Conservation (phyloP, 2,888 invertebrate species). For the Leptarthrus brevirostris region DNA sequence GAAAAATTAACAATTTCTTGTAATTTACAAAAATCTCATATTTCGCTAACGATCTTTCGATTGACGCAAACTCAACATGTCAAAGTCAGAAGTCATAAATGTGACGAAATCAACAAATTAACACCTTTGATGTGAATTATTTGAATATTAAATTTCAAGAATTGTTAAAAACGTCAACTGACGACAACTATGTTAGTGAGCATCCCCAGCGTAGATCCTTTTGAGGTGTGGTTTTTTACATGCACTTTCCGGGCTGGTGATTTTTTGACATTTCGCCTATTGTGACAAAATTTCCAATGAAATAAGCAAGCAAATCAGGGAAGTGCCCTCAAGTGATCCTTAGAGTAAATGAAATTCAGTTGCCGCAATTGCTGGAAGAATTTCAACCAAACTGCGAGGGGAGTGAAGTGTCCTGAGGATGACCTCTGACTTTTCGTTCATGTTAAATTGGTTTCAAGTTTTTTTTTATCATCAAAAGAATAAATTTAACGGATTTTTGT, state of each 20-base stretch:
- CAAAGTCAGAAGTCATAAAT: background rate
- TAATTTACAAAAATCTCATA: background rate
- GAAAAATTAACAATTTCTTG: too few species aligned
- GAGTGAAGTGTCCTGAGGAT: conserved; percentile 33
- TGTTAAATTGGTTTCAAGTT: background rate
- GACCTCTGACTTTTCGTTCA: conserved; percentile 23
- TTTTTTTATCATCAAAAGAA: background rate
- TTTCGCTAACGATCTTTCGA: background rate
- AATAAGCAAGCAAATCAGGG: conserved; percentile 44
- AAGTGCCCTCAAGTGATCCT: conserved; percentile 36
- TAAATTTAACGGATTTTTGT: conserved; percentile 18
- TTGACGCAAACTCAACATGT: background rate
- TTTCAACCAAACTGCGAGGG: conserved; percentile 9
- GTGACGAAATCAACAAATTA: conserved; percentile 12
- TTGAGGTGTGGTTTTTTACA: background rate
- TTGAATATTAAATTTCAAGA: conserved; percentile 30
- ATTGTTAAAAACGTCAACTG: conserved; percentile 17
- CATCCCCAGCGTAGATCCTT: background rate
- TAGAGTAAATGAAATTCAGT: conserved; percentile 4
- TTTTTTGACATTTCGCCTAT: conserved; percentile 49
- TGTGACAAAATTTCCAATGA: conserved; percentile 45
- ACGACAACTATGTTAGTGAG: background rate
- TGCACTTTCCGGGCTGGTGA: conserved; percentile 46
- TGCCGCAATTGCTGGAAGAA: conserved; percentile 8
- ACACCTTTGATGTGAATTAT: background rate